Evolutionary conservation across 2,113 vertebrate species (phyloP), one percentile per base, ranked within the genome.

Genomic region (Neoarius graeffei): DNA sequence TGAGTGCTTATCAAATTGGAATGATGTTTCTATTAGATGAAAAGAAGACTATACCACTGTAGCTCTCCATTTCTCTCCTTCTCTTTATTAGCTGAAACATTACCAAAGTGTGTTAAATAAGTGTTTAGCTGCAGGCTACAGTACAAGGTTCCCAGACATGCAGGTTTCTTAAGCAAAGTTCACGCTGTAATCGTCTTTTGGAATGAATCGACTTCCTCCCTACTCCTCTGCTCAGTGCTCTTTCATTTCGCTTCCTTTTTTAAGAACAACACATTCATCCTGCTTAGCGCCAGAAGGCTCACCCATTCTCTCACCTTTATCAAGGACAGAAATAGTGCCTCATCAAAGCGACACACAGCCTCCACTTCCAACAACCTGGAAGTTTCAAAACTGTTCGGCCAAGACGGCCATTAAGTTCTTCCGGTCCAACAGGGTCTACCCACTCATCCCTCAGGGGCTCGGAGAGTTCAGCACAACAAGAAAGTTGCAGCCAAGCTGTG

Each of bases 401-500:
- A 27, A 74, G 27, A 19, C 48, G 48, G 73, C 54, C 79, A 76
- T 74, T 74, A 20, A 13, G 48, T 66, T 84, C 69, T 54, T 88
- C 71, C 50, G 81, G 59, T 30, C 71, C n/a, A 60, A 69, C 52
- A 88, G 91, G 93, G 92, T 94, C 92, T 93, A 89, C 85, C 76
- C 89, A 74, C 50, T 90, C 89, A 93, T 92, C 91, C 92, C 85
- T 90, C 89, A 91, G 91, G 93, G 91, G 89, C 89, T 89, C 83
- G 88, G 15, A 73, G 89, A 91, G 93, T 92, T 94, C 93, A 91
- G 84, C 91, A 42, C 93, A 88, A 91, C 91, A 91, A 93, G 91
- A 95, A 94, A 94, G 92, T 94, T 94, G 87, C 87, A 92, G 91
- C 93, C 93, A 89, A 94, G 92, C 92, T 27, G 54, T 87, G 92